Evolutionary conservation across 1,140 invertebrate genomes (phyloP), one percentile per base, ranked within the genome.

Genomic region (Leptinotarsa texana): DNA sequence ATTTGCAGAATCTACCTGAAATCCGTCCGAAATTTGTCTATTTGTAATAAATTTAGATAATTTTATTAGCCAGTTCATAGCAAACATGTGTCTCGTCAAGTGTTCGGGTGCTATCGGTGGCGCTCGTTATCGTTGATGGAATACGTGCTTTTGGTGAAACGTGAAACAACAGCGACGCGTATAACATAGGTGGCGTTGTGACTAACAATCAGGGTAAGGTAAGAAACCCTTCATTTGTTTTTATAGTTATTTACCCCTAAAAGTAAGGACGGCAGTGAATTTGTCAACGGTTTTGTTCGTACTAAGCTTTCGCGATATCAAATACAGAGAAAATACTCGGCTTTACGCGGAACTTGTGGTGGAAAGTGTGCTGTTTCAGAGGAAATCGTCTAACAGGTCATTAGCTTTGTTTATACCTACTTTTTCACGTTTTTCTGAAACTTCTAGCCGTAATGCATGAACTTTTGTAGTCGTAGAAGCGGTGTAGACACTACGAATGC

Each of bases 351-450:
- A 65, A 74, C 51, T 73, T 67, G 51, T 66, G 69, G 75, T 78
- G 74, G 77, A 80, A 78, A 75, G 75, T 78, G 69, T 74, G 66
- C 76, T 69, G 74, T 76, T 73, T 69, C 78, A 73, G 73, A 75
- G 82, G 81, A 83, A 82, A 83, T 83, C 77, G 77, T 75, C 81
- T 80, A 83, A 81, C 82, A 83, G 82, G 82, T 83, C 82, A 83
- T 81, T 83, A 81, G 77, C 80, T 81, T 81, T 83, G 79, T 83
- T 82, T 83, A 81, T 79, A 63, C 33, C 8, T 42, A 42, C 69
- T 75, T 72, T 78, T 74, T 74, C 75, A 73, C 69, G 57, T 76
- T 77, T 78, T 75, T 70, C 71, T 70, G 49, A 73, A 73, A 62
- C 65, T 70, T 47, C 2, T 8, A 48, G 24, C 22, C n/a, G 21